Base-by-base conservation (phyloP, 1,140 invertebrate genomes). In the Cardiocondyla obscurior region DNA sequence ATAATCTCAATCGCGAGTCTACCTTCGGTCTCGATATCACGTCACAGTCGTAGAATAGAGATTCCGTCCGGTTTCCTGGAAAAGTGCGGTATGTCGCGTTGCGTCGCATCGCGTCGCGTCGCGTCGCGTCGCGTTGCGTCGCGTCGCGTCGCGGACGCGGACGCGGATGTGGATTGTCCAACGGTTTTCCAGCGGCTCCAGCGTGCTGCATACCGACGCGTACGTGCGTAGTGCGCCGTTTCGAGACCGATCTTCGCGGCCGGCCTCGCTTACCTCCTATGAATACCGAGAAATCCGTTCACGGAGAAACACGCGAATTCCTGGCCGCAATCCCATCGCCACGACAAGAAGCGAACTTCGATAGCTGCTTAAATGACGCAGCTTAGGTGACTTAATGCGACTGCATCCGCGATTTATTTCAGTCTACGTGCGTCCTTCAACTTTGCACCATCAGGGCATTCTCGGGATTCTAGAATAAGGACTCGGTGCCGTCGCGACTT, bases 31-130 rank as follows among this genome's bases (percentile, higher is more conserved):
- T 53, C 16, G 65, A 44, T 67, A 33, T 69, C 82, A 55, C 62
- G 57, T 44, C 84, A 67, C 81, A 28, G 62, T 82, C 58, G 25
- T 65, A 44, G 84, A 87, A 83, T 86, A 86, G 72, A 87, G 85
- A 87, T 87, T 87, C 65, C 53, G 58, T 33, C 73, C 64, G 81
- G 64, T 39, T 87, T 87, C 81, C 28, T 19, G 72, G 85, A 87
- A 87, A 79, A 79, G 30, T 57, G 57, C 65, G 55, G 39, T 49
- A 46, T 28, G 46, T 28, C 64, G 64, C 33, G 64, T 51, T 67
- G 76, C 82, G 74, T n/a, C n/a, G n/a, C n/a, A n/a, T n/a, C n/a
- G n/a, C n/a, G n/a, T n/a, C n/a, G n/a, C n/a, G n/a, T n/a, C n/a
- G n/a, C n/a, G n/a, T n/a, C n/a, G n/a, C n/a, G n/a, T n/a, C n/a